Conservation (phyloP, 2,113 vertebrate genomes). For the Callipepla squamata region DNA sequence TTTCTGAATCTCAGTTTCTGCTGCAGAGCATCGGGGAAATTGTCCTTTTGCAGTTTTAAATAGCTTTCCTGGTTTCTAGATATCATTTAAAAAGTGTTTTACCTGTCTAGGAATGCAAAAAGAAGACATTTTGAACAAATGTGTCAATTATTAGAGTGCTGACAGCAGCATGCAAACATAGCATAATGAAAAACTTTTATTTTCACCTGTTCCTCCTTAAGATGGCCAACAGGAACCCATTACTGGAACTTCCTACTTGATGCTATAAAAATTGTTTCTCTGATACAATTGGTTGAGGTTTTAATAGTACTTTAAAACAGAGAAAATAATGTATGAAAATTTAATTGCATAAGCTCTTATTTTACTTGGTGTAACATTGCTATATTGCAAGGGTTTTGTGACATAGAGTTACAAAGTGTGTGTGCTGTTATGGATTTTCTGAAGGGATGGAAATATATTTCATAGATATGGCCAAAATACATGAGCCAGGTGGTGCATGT, state of each 20-base stretch:
- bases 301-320: not conserved
- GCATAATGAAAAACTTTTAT: not conserved
- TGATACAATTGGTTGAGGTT: not conserved
- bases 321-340: not conserved
- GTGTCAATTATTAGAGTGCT: not conserved
- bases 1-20: not conserved
- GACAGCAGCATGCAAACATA: not conserved
- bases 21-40: not conserved
- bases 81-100: not conserved
- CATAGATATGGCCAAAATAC: not conserved
- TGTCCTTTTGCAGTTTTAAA: not conserved
- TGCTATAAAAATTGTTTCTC: not conserved
- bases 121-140: not conserved
- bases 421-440: not conserved
- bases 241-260: not conserved
- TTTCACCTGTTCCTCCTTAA: not conserved
- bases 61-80: not conserved
- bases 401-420: not conserved
- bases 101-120: not conserved
- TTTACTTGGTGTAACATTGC: not conserved
- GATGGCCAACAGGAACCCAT: not conserved
- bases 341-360: not conserved
- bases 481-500: not conserved
- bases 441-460: not conserved
- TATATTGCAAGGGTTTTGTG: not conserved